A percentile compares a stretch with the other conserved stretches of the same genome.
phyloP scores from a whole-genome alignment of 2,113 vertebrate genomes.

The Limnothrissa miodon region DNA sequence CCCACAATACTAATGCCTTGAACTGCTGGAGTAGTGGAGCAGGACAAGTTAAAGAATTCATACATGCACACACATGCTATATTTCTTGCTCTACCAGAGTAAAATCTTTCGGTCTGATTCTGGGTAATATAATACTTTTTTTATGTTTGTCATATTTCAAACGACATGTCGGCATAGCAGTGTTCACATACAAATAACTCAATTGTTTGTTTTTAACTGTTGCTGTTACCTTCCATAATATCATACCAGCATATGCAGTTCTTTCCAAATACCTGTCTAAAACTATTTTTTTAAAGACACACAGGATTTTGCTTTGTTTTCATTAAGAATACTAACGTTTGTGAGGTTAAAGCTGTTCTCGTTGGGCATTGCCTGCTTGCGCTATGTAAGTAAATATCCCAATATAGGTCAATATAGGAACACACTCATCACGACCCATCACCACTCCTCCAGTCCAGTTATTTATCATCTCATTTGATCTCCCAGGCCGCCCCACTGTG shows the following conservation, averaged over 20 bases:
- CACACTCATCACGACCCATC: not conserved
- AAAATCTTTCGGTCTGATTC: not conserved
- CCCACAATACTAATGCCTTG: constrained; percentile 38
- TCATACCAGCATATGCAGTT: not conserved
- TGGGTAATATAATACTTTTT: not conserved
- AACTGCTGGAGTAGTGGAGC: not conserved
- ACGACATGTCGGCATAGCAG: not conserved
- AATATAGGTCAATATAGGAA: not conserved
- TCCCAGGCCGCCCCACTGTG: constrained; percentile 37
- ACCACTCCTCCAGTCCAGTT: constrained; percentile 11
- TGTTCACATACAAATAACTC: not conserved
- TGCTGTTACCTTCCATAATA: not conserved
- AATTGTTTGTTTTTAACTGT: not conserved
- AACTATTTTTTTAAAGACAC: no score
- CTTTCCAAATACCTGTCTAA: no score
- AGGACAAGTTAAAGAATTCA: not conserved
- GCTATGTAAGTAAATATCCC: not conserved
- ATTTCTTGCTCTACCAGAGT: not conserved
- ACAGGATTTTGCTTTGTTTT: constrained; percentile 7
- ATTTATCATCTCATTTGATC: constrained; percentile 60
- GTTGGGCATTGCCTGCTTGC: not conserved
- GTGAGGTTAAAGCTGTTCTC: not conserved
- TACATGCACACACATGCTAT: not conserved
- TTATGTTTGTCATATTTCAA: not conserved
- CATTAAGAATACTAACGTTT: not conserved